These are phyloP conservation scores for Bergia sp. DNA, from an alignment of 92 coral and sea anemone species.

Conservation along the genomic window DNA sequence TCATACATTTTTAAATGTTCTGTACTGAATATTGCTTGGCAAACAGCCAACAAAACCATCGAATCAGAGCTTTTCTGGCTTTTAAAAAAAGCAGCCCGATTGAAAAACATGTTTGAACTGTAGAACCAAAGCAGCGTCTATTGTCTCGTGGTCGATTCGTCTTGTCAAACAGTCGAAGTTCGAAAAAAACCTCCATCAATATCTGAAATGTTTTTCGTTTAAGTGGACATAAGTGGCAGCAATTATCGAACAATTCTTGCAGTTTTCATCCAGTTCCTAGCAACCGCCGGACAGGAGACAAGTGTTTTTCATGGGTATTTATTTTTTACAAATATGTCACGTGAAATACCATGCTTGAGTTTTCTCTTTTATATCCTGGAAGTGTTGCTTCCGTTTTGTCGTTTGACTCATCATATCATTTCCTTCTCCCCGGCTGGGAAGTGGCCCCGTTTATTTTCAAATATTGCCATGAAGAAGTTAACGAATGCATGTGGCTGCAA, in stretches of 20 bases:
- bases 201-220: conserved; percentile 24
- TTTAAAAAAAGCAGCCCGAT: not conserved
- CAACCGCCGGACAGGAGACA: not conserved
- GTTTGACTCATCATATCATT: too few relatives aligned
- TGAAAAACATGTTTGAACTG: not conserved
- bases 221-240: conserved; percentile 26
- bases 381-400: not conserved
- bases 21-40: not conserved
- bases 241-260: conserved; percentile 34
- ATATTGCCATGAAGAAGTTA: too few relatives aligned
- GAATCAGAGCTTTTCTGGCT: not conserved
- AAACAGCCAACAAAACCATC: not conserved
- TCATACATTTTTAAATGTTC: not conserved
- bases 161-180: not conserved
- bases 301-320: not conserved
- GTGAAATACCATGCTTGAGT: not conserved
- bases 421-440: too few relatives aligned
- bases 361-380: not conserved
- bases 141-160: not conserved
- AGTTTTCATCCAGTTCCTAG: conserved; percentile 35
- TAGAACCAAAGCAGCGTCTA: not conserved
- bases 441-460: too few relatives aligned
- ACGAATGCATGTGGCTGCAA: too few relatives aligned
- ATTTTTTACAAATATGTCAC: not conserved
- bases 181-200: not conserved